Evolutionary conservation across 2,888 invertebrate genomes (phyloP), one percentile per base, ranked within the genome.

Genomic region (Thereva unica): DNA sequence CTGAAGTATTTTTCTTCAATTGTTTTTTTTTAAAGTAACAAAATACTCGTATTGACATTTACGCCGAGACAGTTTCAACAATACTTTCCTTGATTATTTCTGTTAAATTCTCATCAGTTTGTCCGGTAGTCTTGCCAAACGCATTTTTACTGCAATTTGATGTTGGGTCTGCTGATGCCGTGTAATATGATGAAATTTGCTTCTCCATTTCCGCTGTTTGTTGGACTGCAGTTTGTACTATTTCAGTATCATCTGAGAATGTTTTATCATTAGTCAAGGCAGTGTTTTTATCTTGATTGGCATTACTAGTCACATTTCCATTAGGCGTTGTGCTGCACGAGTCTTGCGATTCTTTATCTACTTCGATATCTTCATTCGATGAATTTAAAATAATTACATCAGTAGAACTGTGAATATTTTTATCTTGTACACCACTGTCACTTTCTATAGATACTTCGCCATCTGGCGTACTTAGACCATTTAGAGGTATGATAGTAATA

Each of bases 71-170:
- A 75, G 92, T 93, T 81, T 94, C 93, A 77, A 93, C 93, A 86
- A 94, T 93, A 71, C 92, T 91, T 82, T 94, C 93, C 81, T 93
- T 94, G 74, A 94, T 93, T 75, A 95, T 91, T 83, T 94, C 93
- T 64, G 93, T 93, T 77, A 94, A 93, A 80, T 93, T 93, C 75
- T 92, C 92, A 73, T 85, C 85, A 74, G 83, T 83, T 65, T 83
- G 84, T 50, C 73, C 44, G 54, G 67, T 12, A 64, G 68, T 5
- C 63, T 68, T 12, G 1, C 12, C 23, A 10, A 37, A 40, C 4
- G 50, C 40, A 40, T 40, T 12, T 61, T 61, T 49, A 5, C 23
- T 50, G 12, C 52, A 53, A 64, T 34, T 64, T 44, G 54, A 42
- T 52, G 56, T 45, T 59, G 68, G 55, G 42, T 40, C 8, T 53